Percentiles rank a stretch among this genome's conserved stretches.
Evolutionary conservation across 1,140 invertebrate genomes (phyloP).

Genomic region (Heterodera schachtii): DNA sequence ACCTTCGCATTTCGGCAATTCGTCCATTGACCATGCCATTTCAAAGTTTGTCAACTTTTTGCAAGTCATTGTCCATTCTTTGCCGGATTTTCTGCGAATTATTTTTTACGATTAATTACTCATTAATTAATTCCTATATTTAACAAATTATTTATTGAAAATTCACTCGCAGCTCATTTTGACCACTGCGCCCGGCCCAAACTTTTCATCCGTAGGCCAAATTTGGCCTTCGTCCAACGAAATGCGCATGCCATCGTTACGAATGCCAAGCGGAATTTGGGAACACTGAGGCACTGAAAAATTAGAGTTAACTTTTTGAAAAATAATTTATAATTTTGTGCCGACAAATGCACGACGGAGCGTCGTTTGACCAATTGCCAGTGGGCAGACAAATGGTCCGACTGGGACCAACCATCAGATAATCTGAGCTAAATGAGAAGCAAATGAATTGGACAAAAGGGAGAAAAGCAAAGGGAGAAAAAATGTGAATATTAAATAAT

Average conservation of each 20-base stretch:
- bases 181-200: neutral
- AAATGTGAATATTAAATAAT: too few species aligned
- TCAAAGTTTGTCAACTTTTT: neutral
- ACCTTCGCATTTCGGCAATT: neutral
- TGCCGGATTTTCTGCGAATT: neutral
- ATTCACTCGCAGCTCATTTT: neutral
- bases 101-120: neutral
- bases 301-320: neutral
- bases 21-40: neutral
- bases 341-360: neutral
- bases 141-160: neutral
- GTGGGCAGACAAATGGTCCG: neutral
- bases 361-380: neutral
- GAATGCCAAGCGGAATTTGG: neutral
- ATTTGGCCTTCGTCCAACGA: neutral
- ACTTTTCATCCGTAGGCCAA: neutral
- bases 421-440: neutral
- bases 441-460: neutral
- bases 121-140: neutral
- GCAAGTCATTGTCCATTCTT: neutral
- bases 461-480: too few species aligned
- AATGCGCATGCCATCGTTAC: neutral
- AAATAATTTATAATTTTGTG: neutral
- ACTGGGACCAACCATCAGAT: neutral
- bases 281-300: neutral